A percentile compares a stretch with the other conserved stretches of the same genome.
Evolutionary conservation across 2,113 vertebrate genomes (phyloP).

Genomic region (Lycaon pictus): DNA sequence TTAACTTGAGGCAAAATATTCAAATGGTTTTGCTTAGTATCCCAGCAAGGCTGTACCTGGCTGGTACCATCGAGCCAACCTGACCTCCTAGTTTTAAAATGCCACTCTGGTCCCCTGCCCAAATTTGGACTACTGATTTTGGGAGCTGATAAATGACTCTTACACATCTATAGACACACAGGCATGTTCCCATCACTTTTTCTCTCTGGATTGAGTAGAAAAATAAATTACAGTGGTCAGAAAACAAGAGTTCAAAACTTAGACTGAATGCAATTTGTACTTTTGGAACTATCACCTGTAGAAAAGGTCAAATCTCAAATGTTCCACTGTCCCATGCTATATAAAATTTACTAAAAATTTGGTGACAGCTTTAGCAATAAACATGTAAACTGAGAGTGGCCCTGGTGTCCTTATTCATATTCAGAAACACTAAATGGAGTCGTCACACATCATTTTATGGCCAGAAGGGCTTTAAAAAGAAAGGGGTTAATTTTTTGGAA

Average conservation of each 20-base stretch:
- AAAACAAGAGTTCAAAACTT: constrained; percentile 57
- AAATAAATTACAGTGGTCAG: constrained; percentile 14
- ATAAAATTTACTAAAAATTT: constrained; percentile 36
- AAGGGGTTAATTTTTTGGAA: constrained; percentile 68
- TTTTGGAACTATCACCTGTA: background rate
- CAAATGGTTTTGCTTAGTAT: background rate
- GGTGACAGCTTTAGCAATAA: constrained; percentile 38
- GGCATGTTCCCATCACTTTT: background rate
- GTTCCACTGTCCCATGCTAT: background rate
- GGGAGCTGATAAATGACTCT: background rate
- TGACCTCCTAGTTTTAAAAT: background rate
- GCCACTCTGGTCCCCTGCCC: background rate
- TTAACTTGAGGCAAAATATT: background rate
- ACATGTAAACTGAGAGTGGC: background rate
- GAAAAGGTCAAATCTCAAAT: constrained; percentile 47
- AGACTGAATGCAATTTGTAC: constrained; percentile 35
- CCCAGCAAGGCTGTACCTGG: background rate
- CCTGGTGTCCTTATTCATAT: constrained; percentile 28
- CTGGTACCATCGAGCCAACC: background rate
- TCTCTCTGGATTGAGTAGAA: background rate
- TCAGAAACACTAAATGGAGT: constrained; percentile 28
- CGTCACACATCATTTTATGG: background rate
- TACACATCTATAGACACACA: background rate
- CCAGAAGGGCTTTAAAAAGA: constrained; percentile 54
- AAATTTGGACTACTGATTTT: constrained; percentile 1